Evolutionary conservation across 2,113 vertebrate species (phyloP).

Genomic region (Alces alces): DNA sequence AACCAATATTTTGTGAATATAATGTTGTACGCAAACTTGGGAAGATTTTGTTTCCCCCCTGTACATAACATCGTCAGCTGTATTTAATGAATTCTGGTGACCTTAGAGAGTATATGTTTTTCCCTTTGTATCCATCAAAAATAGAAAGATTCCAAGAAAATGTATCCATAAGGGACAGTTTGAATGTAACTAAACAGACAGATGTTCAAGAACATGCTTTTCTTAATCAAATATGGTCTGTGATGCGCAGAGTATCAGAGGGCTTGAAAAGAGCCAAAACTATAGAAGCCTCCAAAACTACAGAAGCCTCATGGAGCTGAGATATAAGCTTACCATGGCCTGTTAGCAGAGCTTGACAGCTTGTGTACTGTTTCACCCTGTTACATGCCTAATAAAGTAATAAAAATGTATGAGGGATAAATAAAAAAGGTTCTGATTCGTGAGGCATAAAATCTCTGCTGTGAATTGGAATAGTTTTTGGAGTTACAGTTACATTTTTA

Average conservation of each 20-base stretch:
- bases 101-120: background rate
- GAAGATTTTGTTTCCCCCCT: background rate
- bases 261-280: background rate
- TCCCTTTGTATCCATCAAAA: background rate
- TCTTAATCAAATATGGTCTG: slow-evolving; percentile 13
- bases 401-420: background rate
- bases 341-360: background rate
- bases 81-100: background rate
- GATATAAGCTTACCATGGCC: background rate
- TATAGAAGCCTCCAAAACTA: background rate
- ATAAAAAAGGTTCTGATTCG: background rate
- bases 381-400: background rate
- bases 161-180: background rate
- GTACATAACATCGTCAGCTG: background rate
- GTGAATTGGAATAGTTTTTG: background rate
- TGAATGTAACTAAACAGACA: background rate
- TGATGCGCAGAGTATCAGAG: background rate
- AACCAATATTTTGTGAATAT: background rate
- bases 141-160: slow-evolving; percentile 20
- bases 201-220: background rate
- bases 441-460: background rate
- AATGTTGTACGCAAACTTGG: background rate
- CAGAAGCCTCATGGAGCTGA: background rate
- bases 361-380: background rate
- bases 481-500: background rate